phyloP scores from a whole-genome alignment of 2,888 invertebrate genomes.

The Venusia cambrica region DNA sequence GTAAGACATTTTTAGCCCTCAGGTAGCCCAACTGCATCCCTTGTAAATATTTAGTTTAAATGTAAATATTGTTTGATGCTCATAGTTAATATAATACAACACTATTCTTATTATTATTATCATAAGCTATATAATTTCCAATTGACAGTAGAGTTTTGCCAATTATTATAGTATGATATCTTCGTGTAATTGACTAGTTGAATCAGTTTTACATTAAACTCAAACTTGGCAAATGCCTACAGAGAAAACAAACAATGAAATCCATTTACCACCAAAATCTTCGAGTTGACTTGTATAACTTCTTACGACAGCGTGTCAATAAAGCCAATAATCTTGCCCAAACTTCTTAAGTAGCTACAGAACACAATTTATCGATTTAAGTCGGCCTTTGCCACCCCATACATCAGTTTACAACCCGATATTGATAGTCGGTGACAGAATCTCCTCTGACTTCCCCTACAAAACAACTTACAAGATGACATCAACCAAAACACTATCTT shows the following conservation, averaged over 20 bases:
- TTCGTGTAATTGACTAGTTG: too few relatives aligned
- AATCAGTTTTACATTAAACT: too few relatives aligned
- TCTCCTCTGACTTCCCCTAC: conserved; percentile 56
- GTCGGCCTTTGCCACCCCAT: conserved; percentile 69
- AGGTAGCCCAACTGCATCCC: too few relatives aligned
- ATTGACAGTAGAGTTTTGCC: too few relatives aligned
- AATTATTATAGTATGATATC: too few relatives aligned
- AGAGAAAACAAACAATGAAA: conserved; percentile 11
- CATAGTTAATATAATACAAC: too few relatives aligned
- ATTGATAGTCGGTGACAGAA: conserved; percentile 76
- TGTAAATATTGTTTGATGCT: too few relatives aligned
- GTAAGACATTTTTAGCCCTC: too few relatives aligned
- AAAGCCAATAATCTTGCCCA: conserved; percentile 64
- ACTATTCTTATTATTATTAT: too few relatives aligned
- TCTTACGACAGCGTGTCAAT: conserved; percentile 60
- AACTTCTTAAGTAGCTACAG: conserved; percentile 67
- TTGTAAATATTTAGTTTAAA: too few relatives aligned
- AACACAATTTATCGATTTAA: conserved; percentile 75
- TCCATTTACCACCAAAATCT: conserved; percentile 17
- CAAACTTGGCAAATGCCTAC: too few relatives aligned
- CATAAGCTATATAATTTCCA: too few relatives aligned
- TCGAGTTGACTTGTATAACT: conserved; percentile 40
- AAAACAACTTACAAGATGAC: conserved; percentile 24
- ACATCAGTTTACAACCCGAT: conserved; percentile 70
- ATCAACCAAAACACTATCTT: conserved; percentile 33